phyloP scores from a whole-genome alignment of 2,888 invertebrate genomes.

The Myopa testacea region DNA sequence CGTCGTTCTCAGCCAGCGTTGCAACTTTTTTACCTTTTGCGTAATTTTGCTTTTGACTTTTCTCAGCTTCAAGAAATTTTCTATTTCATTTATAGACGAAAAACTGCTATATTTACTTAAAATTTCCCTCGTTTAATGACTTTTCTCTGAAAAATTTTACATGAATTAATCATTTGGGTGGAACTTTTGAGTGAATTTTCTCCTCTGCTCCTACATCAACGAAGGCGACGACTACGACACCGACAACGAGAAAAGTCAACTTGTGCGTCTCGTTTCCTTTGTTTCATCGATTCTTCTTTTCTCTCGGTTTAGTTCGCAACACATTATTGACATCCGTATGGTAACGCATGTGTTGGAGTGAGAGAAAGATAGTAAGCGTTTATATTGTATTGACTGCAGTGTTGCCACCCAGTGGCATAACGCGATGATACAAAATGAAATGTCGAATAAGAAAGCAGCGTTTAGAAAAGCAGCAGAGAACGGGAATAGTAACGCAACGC shows the following conservation, averaged over 20 bases:
- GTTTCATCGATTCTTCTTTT: constrained; percentile 6
- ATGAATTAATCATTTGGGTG: constrained; percentile 29
- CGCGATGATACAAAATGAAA: too few relatives aligned
- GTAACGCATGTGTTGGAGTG: not conserved
- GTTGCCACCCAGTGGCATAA: too few relatives aligned
- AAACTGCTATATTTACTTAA: constrained; percentile 31
- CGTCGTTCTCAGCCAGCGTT: constrained; percentile 51
- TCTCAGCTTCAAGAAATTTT: constrained; percentile 23
- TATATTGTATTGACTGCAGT: too few relatives aligned
- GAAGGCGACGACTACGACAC: constrained; percentile 20
- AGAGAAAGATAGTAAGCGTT: not conserved
- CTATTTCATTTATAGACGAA: constrained; percentile 9
- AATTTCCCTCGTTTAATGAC: constrained; percentile 36
- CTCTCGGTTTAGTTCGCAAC: not conserved
- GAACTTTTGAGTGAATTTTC: constrained; percentile 26
- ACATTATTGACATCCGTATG: not conserved
- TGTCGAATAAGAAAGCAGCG: too few relatives aligned
- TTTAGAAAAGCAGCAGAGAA: too few relatives aligned
- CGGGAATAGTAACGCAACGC: too few relatives aligned
- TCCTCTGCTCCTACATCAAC: constrained; percentile 32
- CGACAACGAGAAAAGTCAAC: constrained; percentile 25
- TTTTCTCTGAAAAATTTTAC: constrained; percentile 35
- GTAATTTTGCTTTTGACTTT: constrained; percentile 28
- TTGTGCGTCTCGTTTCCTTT: constrained; percentile 6
- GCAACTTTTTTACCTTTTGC: constrained; percentile 46